Percentiles rank a stretch among this genome's conserved stretches.
These are phyloP conservation scores for Gastrophryne carolinensis DNA, from an alignment of 2,797 vertebrate species.

Conservation along the genomic window DNA sequence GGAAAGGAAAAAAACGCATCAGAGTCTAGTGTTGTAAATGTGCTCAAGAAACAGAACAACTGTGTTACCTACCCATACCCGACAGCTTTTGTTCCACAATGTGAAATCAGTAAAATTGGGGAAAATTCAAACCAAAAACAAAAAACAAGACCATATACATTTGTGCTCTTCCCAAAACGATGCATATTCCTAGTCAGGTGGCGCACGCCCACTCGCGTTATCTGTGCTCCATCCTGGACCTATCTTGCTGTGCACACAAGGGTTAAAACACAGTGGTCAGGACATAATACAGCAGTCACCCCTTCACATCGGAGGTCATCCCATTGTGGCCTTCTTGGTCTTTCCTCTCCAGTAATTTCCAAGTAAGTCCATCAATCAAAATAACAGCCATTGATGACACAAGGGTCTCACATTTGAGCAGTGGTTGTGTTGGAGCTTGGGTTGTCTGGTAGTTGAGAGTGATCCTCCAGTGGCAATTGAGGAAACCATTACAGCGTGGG, in stretches of 20 bases:
- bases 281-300: slow-evolving; percentile 21
- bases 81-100: slow-evolving; percentile 29
- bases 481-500: not conserved
- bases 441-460: not conserved
- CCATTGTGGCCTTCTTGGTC: not conserved
- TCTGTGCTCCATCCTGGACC: slow-evolving; percentile 19
- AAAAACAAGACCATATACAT: slow-evolving; percentile 11
- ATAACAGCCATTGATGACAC: not conserved
- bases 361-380: not conserved
- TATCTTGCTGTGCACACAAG: slow-evolving; percentile 14
- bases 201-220: slow-evolving; percentile 18
- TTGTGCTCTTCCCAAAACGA: slow-evolving; percentile 34
- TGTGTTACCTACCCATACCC: slow-evolving; percentile 36
- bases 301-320: not conserved
- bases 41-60: slow-evolving; percentile 37
- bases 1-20: not conserved
- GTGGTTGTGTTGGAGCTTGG: not conserved
- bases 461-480: not conserved
- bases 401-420: not conserved
- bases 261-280: slow-evolving; percentile 27
- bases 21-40: slow-evolving; percentile 40
- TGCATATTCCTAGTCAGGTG: slow-evolving; percentile 4
- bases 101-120: slow-evolving; percentile 11
- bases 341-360: not conserved
- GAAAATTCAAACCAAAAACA: slow-evolving; percentile 21